A percentile compares a stretch with the other conserved stretches of the same genome.
These are phyloP conservation scores for Strongylocentrotus purpuratus DNA, from an alignment of 35 echinoderm and acorn worm genomes.

Conservation along the genomic window DNA sequence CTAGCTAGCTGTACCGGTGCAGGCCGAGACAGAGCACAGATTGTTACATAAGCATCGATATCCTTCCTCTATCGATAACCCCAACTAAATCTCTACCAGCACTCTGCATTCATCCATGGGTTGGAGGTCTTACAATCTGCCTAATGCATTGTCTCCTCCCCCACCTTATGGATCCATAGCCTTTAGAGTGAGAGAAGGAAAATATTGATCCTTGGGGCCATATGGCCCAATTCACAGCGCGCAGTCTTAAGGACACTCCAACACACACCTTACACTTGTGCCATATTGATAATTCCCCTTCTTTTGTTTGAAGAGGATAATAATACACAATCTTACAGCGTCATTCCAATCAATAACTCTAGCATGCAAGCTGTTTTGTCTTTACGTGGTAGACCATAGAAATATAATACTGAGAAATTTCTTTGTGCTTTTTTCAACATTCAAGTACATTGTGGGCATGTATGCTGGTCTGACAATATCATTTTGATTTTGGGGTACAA, in stretches of 20 bases:
- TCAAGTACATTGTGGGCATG: neutral
- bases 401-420: neutral
- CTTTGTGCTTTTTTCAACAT: neutral
- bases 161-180: neutral
- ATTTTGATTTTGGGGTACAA: neutral
- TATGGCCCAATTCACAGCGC: conserved; percentile 39
- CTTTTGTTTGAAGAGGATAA: conserved; percentile 49
- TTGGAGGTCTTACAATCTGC: conserved; percentile 30
- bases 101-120: neutral
- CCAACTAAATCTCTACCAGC: conserved; percentile 26
- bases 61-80: neutral
- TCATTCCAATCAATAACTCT: conserved; percentile 39
- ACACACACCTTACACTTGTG: conserved; percentile 9
- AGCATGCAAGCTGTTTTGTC: conserved; percentile 42
- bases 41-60: conserved; percentile 26
- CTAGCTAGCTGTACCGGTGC: neutral
- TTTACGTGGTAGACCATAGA: neutral
- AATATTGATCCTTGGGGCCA: conserved; percentile 38
- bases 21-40: neutral
- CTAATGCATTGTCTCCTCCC: conserved; percentile 21
- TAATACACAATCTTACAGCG: conserved; percentile 49
- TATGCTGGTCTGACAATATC: neutral
- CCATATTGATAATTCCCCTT: conserved; percentile 22
- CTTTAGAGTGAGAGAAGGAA: neutral
- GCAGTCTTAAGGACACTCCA: conserved; percentile 44